phyloP scores from a whole-genome alignment of 2,797 vertebrate species.

The Myioborus melanocephalus region DNA sequence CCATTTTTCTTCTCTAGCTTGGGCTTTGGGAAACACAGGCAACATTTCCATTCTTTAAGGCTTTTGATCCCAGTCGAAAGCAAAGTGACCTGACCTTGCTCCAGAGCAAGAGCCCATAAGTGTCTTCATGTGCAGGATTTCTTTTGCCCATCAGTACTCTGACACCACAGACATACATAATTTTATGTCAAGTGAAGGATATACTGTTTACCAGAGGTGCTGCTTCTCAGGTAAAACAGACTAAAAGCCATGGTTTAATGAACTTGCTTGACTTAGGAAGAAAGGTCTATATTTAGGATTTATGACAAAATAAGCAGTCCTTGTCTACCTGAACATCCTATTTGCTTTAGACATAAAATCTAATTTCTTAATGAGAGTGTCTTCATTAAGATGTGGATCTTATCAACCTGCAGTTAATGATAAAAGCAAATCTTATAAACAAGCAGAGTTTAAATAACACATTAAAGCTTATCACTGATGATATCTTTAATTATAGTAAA shows the following conservation, averaged over 20 bases:
- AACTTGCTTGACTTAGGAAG: not conserved
- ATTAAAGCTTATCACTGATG: slow-evolving; percentile 74
- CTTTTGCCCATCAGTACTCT: not conserved
- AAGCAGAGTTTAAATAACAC: slow-evolving; percentile 72
- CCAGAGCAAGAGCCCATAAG: not conserved
- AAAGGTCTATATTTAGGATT: not conserved
- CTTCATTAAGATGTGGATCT: slow-evolving; percentile 46
- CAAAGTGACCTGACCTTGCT: not conserved
- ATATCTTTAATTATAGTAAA: slow-evolving; percentile 80
- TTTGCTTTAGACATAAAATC: slow-evolving; percentile 48
- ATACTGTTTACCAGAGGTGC: not conserved
- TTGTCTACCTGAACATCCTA: not conserved
- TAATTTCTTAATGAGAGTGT: slow-evolving; percentile 63
- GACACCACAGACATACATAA: not conserved
- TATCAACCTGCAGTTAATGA: slow-evolving; percentile 68
- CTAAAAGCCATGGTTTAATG: not conserved
- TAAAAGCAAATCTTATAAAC: slow-evolving; percentile 74
- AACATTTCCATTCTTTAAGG: not conserved
- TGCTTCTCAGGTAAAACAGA: not conserved
- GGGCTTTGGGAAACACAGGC: not conserved
- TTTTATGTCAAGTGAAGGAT: not conserved
- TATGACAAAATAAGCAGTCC: not conserved
- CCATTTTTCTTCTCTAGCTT: not conserved
- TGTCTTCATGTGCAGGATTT: not conserved
- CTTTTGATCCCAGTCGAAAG: not conserved